Evolutionary conservation across 2,797 vertebrate genomes (phyloP).

Genomic region (Poeciliopsis gracilis): DNA sequence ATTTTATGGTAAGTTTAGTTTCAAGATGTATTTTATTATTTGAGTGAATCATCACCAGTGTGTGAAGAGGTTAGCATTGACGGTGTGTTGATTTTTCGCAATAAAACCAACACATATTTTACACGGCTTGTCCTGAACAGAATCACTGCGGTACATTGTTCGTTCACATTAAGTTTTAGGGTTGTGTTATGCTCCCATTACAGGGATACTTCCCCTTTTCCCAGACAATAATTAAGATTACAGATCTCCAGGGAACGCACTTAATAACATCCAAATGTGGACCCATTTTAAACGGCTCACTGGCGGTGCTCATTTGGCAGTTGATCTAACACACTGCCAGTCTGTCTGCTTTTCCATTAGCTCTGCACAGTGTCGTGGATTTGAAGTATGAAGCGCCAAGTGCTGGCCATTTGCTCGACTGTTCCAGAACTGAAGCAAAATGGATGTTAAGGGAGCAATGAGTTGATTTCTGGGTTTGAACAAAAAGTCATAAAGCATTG

Average conservation of each 20-base stretch:
- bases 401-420: constrained; percentile 36
- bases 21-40: not conserved
- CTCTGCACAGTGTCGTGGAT: constrained; percentile 25
- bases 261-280: constrained; percentile 18
- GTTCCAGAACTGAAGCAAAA: constrained; percentile 22
- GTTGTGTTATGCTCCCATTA: not conserved
- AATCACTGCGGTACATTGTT: not conserved
- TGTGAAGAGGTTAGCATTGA: not conserved
- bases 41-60: not conserved
- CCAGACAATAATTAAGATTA: constrained; percentile 16
- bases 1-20: not conserved
- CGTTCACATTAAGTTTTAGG: not conserved
- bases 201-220: not conserved
- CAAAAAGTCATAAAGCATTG: constrained; percentile 7
- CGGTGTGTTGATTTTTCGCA: not conserved
- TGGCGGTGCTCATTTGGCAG: constrained; percentile 14
- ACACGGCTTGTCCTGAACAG: not conserved
- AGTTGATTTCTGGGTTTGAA: not conserved
- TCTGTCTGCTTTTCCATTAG: constrained; percentile 33
- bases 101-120: not conserved
- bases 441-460: constrained; percentile 14
- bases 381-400: constrained; percentile 22
- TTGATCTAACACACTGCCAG: constrained; percentile 10
- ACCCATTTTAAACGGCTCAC: constrained; percentile 24
- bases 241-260: constrained; percentile 2